Base-by-base conservation (phyloP, 2,888 invertebrate genomes). In the Cotesia congregata region DNA sequence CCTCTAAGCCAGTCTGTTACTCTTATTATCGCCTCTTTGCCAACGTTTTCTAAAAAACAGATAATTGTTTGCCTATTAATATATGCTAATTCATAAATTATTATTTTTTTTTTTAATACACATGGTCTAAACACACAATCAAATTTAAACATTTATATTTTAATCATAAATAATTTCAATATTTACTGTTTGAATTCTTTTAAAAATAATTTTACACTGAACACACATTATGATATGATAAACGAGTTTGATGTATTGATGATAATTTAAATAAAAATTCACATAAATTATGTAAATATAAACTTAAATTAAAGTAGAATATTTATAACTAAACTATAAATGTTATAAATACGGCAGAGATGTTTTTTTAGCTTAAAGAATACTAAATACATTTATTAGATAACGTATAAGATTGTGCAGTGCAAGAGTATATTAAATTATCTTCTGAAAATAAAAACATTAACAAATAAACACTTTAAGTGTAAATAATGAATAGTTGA, bases 1-100 rank as follows among this genome's bases (percentile, higher is more conserved):
- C 86, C 84, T 75, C 86, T 85, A 30, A 89, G 80, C 89, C 89
- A 89, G 77, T 86, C 84, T 38, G 87, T 85, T n/a, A 88, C 88
- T 80, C 84, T 82, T 75, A 89, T 67, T 68, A 88, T 82, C 41
- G 87, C 85, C 68, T 89, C 89, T 79, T 85, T 87, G 5, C 88
- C 86, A 60, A 86, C 74, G 82, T 86, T 87, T 79, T 88, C 89
- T 89, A 72, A 70, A 81, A 74, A 75, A 72, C 15, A 70, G 41
- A 15, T 20, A 30, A 30, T 30, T 30, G 2, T 4, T 30, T 30
- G 3, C 3, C 30, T 1, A 39, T 20, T 65, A 62, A 74, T 60
- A 39, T 30, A 39, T 20, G 70, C 68, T 20, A 70, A 67, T 39
- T 68, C 65, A 69, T 30, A 1, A 76, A 68, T 65, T 41, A 38